phyloP scores from a whole-genome alignment of 2,113 vertebrate genomes.

The Chaenocephalus aceratus region DNA sequence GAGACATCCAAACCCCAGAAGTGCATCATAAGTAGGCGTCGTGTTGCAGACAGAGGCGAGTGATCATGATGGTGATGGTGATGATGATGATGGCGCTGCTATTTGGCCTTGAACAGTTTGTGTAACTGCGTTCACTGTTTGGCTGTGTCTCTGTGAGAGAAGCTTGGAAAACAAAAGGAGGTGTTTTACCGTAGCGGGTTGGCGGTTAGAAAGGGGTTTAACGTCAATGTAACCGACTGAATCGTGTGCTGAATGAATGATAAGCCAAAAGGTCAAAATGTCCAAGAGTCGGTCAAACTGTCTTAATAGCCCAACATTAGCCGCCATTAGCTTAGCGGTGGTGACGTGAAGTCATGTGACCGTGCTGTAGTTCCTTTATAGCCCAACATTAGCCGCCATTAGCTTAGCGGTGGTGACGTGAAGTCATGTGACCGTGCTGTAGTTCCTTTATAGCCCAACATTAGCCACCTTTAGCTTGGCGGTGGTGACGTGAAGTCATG shows the following conservation, averaged over 20 bases:
- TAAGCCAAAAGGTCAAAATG: slow-evolving; percentile 32
- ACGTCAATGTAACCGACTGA: slow-evolving; percentile 5
- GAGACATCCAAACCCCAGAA: slow-evolving; percentile 65
- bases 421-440: no score
- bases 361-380: no score
- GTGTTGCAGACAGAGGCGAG: slow-evolving; percentile 42
- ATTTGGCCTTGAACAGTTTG: slow-evolving; percentile 68
- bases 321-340: no score
- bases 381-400: no score
- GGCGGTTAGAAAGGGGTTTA: background rate
- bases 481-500: no score
- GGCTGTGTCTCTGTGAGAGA: slow-evolving; percentile 15
- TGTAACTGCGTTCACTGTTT: slow-evolving; percentile 47
- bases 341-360: no score
- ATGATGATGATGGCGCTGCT: slow-evolving; percentile 62
- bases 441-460: no score
- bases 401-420: no score
- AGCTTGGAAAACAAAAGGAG: slow-evolving; percentile 63
- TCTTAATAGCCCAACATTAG: no score
- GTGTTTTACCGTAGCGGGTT: slow-evolving; percentile 28
- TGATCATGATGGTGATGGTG: slow-evolving; percentile 42
- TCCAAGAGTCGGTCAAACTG: background rate
- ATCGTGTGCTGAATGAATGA: background rate
- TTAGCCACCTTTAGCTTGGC: no score
- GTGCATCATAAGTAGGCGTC: slow-evolving; percentile 71